Conservation (phyloP, 2,888 invertebrate genomes). For the Tinea trinotella region DNA sequence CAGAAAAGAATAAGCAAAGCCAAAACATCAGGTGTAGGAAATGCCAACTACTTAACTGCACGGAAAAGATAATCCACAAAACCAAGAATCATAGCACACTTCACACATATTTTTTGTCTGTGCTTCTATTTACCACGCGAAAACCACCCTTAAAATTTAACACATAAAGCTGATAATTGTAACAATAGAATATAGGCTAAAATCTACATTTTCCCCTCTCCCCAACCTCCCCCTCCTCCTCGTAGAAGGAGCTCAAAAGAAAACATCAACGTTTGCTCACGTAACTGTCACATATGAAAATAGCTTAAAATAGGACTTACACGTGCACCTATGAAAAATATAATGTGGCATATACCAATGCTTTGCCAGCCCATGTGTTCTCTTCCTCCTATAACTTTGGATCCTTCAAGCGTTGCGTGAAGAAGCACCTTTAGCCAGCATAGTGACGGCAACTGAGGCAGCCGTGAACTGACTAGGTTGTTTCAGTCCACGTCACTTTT, state of each 20-base stretch:
- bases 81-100: conserved; percentile 1
- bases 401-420: no score
- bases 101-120: neutral
- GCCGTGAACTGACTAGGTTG: no score
- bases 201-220: neutral
- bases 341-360: no score
- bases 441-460: no score
- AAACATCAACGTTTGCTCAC: conserved; percentile 8
- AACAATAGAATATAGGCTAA: neutral
- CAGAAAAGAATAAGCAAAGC: no score
- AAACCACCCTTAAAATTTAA: neutral
- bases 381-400: no score
- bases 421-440: no score
- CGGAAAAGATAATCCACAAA: conserved; percentile 1
- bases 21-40: neutral
- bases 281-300: conserved; percentile 6
- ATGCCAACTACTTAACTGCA: neutral
- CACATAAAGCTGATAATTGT: neutral
- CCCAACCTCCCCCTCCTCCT: neutral
- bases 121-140: neutral
- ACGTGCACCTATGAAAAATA: neutral
- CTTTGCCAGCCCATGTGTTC: no score
- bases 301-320: conserved; percentile 1
- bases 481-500: no score
- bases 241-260: neutral